Evolutionary conservation across 2,888 invertebrate genomes (phyloP), one percentile per base, ranked within the genome.

Genomic region (Ligdia adustata): DNA sequence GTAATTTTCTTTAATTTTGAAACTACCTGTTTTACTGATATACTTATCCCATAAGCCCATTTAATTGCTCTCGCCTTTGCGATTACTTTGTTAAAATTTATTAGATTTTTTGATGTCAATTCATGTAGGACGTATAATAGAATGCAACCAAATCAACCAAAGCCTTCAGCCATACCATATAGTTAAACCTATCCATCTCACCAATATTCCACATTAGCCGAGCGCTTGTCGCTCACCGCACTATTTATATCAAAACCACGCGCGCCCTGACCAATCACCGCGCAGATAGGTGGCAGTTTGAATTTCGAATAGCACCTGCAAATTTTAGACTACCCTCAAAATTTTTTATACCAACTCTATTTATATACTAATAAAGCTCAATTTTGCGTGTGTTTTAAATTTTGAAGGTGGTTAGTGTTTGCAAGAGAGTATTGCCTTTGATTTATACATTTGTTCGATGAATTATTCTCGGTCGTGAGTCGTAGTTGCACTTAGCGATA

Each of bases 371-470:
- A 14, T 66, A 74, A 46, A 46, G 72, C 62, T 47, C 2, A 42
- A 12, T 45, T 43, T 69, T 9, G 14, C 2, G 47, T 54, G 49
- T 9, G 20, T 52, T 51, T 45, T 49, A 18, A 24, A 16, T 1
- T 13, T 2, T 16, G 24, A 51, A 45, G 18, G n/a, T 5, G 6
- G 27, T n/a, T 51, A 47, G 44, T 46, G 22, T 20, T 35, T 31
- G 55, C 12, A 73, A 72, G 72, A 69, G 66, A 67, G 74, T 78
- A 79, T 79, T 77, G 79, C 71, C 64, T 81, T 80, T 89, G 87
- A 89, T 88, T 88, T 87, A 89, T 86, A 82, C 74, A 78, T 82
- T 77, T 69, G 80, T 88, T 85, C 86, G 78, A 88, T 89, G 85
- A 88, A 80, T 87, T 87, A 88, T 88, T 79, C 76, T 66, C 60